A percentile compares a stretch with the other conserved stretches of the same genome.
Evolutionary conservation across 2,113 vertebrate species (phyloP).

Genomic region (Nematolebias whitei): DNA sequence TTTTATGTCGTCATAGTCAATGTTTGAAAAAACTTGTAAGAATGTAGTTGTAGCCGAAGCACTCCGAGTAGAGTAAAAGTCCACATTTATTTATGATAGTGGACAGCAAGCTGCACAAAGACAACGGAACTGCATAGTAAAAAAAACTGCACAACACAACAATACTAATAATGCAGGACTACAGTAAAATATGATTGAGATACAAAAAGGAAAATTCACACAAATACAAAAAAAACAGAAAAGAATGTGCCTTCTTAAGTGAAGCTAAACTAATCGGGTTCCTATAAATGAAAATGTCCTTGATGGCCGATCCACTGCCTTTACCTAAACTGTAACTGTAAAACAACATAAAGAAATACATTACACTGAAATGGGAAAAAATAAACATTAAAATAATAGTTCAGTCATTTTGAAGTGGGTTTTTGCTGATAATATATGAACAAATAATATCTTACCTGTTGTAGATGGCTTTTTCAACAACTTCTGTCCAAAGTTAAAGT

Average conservation of each 20-base stretch:
- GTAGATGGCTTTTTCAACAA: no score
- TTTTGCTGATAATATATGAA: no score
- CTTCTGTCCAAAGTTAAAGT: no score
- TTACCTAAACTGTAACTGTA: not conserved
- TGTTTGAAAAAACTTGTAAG: not conserved
- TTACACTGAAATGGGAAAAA: not conserved
- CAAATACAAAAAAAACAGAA: not conserved
- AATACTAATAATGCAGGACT: not conserved
- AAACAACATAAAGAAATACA: no score
- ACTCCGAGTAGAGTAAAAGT: not conserved
- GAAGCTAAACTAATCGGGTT: no score
- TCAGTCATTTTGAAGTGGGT: no score
- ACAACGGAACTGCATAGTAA: not conserved
- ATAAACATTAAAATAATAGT: no score
- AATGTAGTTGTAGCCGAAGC: not conserved
- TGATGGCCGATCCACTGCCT: slow-evolving; percentile 2
- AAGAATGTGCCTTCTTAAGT: not conserved
- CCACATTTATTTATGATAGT: not conserved
- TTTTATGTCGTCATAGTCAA: not conserved
- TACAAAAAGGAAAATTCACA: not conserved
- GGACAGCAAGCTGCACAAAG: not conserved
- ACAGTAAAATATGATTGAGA: not conserved
- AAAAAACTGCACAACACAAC: not conserved
- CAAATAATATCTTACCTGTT: no score
- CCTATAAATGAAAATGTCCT: not conserved